These are phyloP conservation scores for Podotricha telesiphe DNA, from an alignment of 2,888 invertebrate species.

Conservation along the genomic window DNA sequence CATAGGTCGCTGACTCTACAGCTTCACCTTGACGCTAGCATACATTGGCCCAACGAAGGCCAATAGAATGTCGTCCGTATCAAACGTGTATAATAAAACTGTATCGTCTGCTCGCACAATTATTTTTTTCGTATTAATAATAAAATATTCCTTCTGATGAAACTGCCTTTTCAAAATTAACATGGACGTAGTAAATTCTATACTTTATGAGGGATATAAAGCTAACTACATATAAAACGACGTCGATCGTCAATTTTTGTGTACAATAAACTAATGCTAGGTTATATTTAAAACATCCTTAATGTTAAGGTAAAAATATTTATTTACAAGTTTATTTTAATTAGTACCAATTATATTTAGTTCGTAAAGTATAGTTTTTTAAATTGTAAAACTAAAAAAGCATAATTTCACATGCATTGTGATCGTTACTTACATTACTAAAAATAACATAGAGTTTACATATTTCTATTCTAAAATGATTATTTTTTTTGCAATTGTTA, in stretches of 20 bases:
- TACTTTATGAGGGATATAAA: conserved; percentile 2
- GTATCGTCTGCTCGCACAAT: conserved; percentile 14
- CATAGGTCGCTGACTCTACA: conserved; percentile 49
- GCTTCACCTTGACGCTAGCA: conserved; percentile 53
- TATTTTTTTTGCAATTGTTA: too few relatives aligned
- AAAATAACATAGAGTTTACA: too few relatives aligned
- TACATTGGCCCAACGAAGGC: conserved; percentile 27
- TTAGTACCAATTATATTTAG: too few relatives aligned
- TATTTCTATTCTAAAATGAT: too few relatives aligned
- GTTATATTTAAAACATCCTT: neutral
- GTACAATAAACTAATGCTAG: neutral
- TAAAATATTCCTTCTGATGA: neutral
- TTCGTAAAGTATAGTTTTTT: too few relatives aligned
- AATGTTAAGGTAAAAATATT: conserved; percentile 22
- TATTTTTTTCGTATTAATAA: conserved; percentile 5
- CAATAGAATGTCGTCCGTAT: conserved; percentile 10
- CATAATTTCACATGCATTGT: too few relatives aligned
- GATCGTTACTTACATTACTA: too few relatives aligned
- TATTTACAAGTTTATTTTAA: conserved; percentile 23
- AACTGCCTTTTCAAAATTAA: conserved; percentile 28
- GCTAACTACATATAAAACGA: neutral
- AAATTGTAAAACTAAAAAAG: too few relatives aligned
- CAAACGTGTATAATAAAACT: conserved; percentile 18
- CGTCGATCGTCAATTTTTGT: neutral
- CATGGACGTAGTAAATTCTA: neutral